Percentiles rank a stretch among this genome's conserved stretches.
Evolutionary conservation across 2,113 vertebrate genomes (phyloP).

Genomic region (Dicerorhinus sumatrensis): DNA sequence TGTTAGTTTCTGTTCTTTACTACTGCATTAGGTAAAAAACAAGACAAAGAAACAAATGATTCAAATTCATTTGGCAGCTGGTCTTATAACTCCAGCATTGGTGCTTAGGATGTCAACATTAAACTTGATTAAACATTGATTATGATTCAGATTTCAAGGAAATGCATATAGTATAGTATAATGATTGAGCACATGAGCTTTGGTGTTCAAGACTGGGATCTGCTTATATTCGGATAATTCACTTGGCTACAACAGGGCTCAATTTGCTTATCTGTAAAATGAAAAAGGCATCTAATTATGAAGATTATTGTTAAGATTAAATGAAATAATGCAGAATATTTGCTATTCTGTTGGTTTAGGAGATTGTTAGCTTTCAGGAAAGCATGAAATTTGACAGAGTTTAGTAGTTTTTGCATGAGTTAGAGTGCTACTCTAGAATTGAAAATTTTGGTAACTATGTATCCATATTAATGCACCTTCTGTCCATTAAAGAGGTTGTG

Average conservation of each 20-base stretch:
- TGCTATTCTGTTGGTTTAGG: neutral
- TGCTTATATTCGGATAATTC: neutral
- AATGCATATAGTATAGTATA: neutral
- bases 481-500: neutral
- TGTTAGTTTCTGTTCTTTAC: slow-evolving; percentile 14
- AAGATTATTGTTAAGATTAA: neutral
- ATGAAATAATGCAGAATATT: neutral
- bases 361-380: neutral
- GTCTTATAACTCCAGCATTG: neutral
- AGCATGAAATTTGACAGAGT: neutral
- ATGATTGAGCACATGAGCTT: neutral
- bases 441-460: neutral
- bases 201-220: neutral
- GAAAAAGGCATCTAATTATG: neutral
- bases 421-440: neutral
- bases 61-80: neutral
- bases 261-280: neutral
- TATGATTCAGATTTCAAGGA: slow-evolving; percentile 2
- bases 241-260: neutral
- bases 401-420: neutral
- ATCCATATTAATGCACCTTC: neutral
- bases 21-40: neutral
- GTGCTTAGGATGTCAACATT: neutral
- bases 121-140: neutral
- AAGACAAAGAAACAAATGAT: neutral